Evolutionary conservation across 2,888 invertebrate species (phyloP), one percentile per base, ranked within the genome.

Genomic region (Dicyrtomina minuta): DNA sequence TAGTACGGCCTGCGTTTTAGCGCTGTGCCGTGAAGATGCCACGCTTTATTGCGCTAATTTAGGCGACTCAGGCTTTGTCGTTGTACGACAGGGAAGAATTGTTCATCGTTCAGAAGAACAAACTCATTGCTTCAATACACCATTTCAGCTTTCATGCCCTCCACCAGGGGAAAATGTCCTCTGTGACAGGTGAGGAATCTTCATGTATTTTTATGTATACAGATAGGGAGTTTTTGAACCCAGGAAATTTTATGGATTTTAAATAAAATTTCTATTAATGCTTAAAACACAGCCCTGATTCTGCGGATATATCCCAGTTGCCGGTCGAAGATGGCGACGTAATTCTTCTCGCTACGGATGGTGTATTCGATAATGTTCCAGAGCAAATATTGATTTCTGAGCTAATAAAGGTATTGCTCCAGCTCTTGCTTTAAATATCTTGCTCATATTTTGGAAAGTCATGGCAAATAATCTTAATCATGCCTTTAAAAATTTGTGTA

Each of bases 61-160:
- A 78, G 98, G 98, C n/a, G 98, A 98, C 84, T 96, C 96, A 81
- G 98, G 98, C 15, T 97, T 94, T 83, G 90, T 97, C 85, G 90
- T 98, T 65, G 91, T 95, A 68, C 87, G 96, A 24, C 87, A 87
- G 62, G 95, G 94, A 22, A 87, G 89, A 78, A 88, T 98, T 22
- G 90, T 98, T 27, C 92, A 95, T 81, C 89, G 93, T 73, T 96
- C 96, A 4, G 92, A 92, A 80, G 98, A 98, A 82, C 98, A 98
- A 81, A 96, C 96, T 80, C 98, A 98, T 83, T 97, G 97, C 84
- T 98, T 98, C 84, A 98, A 98, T 84, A 97, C 98, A 46, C 98
- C 98, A 3, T 98, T 94, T 86, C 98, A 98, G 83, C 86, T 98
- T 75, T 93, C 96, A 60, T 84, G 97, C 79, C 93, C 96, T 44